Percentiles rank a stretch among this genome's conserved stretches.
phyloP scores from a whole-genome alignment of 2,113 vertebrate genomes.

The Hemichromis elongatus region DNA sequence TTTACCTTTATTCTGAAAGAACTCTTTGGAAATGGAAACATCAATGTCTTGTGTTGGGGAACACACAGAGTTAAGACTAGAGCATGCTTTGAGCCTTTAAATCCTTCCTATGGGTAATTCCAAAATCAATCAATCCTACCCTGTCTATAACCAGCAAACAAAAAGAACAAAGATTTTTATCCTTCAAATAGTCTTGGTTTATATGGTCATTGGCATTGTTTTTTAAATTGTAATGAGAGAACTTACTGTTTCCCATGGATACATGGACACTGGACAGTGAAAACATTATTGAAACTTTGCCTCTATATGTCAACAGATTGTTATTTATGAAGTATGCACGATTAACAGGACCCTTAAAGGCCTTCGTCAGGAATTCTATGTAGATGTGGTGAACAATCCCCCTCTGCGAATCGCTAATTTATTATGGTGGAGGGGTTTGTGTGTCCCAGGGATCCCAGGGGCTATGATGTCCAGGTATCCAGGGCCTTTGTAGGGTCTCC shows the following conservation, averaged over 20 bases:
- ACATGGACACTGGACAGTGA: too few relatives aligned
- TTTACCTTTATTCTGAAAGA: conserved; percentile 11
- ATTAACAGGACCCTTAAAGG: too few relatives aligned
- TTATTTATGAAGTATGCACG: too few relatives aligned
- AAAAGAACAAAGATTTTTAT: too few relatives aligned
- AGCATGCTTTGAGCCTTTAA: conserved; percentile 44
- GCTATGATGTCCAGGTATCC: not conserved
- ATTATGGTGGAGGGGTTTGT: not conserved
- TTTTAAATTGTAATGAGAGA: too few relatives aligned
- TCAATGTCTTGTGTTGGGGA: conserved; percentile 38
- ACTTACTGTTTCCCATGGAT: too few relatives aligned
- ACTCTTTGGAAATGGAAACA: conserved; percentile 52
- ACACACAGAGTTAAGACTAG: not conserved
- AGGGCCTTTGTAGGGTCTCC: not conserved
- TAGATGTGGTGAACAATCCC: not conserved
- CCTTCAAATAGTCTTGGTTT: too few relatives aligned
- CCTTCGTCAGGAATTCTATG: too few relatives aligned
- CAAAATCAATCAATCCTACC: conserved; percentile 14
- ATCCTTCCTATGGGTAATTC: conserved; percentile 48
- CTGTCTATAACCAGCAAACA: not conserved
- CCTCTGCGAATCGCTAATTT: not conserved
- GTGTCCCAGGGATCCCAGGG: not conserved
- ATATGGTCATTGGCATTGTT: too few relatives aligned
- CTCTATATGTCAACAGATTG: too few relatives aligned
- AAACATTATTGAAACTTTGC: too few relatives aligned